Evolutionary conservation across 2,888 invertebrate genomes (phyloP), one percentile per base, ranked within the genome.

Genomic region (Caenorhabditis sulstoni): DNA sequence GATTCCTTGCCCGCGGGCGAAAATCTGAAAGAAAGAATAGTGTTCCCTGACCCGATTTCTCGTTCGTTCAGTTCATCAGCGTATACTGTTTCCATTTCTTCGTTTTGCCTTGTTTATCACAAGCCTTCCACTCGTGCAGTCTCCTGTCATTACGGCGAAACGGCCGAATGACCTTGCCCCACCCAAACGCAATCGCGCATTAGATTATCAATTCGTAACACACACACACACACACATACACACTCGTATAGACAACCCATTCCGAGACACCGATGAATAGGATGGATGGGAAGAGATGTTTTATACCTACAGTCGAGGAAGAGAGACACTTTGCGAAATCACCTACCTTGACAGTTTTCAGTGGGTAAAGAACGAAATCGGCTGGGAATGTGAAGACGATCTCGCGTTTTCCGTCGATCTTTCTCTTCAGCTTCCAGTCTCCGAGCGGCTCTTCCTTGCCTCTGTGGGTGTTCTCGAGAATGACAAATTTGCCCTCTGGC

Each of bases 401-500:
- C 75, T 89, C 89, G 12, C 79, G 76, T 75, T 87, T 86, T 74
- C 90, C 90, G 79, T 91, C 91, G 57, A 91, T 87, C 65, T 84
- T 84, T 64, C 92, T 83, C 79, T 86, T 89, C 79, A 91, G 66
- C 64, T 86, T 91, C 91, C 91, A 91, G 61, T 90, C 90, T 59
- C 90, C 90, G 23, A 86, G 68, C 29, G 74, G 71, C 39, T 91
- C 91, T 49, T 91, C 84, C 49, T 81, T 83, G 1, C 47, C 50
- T 45, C 82, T 67, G 52, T 82, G 75, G 4, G 79, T 84, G 73
- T 84, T 84, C 44, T 84, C 92, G 22, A 92, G 82, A 29, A 89
- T 85, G 82, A 92, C 90, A 85, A 87, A 92, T 78, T 91, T 91
- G 47, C 92, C 92, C 75, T 92, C 91, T 4, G 91, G 91, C 75